These are phyloP conservation scores for Rhodeus uyekii DNA, from an alignment of 2,797 vertebrate species.

Conservation along the genomic window DNA sequence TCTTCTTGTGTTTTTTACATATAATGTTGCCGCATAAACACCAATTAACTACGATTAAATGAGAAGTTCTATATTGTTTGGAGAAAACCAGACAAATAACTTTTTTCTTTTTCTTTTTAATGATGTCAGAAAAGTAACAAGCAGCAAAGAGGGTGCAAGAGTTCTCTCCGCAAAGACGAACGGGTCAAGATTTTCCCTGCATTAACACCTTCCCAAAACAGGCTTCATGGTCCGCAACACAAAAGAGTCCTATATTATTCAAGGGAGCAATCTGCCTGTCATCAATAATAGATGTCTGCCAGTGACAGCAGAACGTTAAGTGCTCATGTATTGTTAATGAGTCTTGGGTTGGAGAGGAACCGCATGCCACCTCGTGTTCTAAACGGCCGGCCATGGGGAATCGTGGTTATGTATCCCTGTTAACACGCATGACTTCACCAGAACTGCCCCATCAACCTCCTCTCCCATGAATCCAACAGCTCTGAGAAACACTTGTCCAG, in stretches of 20 bases:
- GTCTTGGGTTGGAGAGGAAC: slow-evolving; percentile 34
- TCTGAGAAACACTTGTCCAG: slow-evolving; percentile 1
- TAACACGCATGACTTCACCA: slow-evolving; percentile 55
- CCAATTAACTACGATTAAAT: slow-evolving; percentile 2
- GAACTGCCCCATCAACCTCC: slow-evolving; percentile 58
- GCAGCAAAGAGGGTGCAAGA: background rate
- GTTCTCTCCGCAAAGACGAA: background rate
- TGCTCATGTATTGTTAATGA: slow-evolving; percentile 58
- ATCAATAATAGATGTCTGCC: slow-evolving; percentile 60
- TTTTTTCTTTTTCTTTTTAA: slow-evolving; percentile 11
- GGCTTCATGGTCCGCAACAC: slow-evolving; percentile 34
- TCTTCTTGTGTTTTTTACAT: too few species aligned
- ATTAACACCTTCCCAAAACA: slow-evolving; percentile 20
- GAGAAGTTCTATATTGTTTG: slow-evolving; percentile 5
- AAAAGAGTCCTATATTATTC: slow-evolving; percentile 52
- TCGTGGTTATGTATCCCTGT: slow-evolving; percentile 51
- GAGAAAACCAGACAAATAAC: background rate
- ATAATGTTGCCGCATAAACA: background rate
- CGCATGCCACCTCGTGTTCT: slow-evolving; percentile 35
- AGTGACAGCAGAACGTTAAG: slow-evolving; percentile 51
- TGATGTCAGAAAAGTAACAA: background rate
- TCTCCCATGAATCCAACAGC: slow-evolving; percentile 47
- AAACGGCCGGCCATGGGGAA: slow-evolving; percentile 51
- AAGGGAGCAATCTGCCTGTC: slow-evolving; percentile 53
- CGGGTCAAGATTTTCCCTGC: slow-evolving; percentile 7